Base-by-base conservation (phyloP, 2,113 vertebrate species). In the Nematolebias whitei region DNA sequence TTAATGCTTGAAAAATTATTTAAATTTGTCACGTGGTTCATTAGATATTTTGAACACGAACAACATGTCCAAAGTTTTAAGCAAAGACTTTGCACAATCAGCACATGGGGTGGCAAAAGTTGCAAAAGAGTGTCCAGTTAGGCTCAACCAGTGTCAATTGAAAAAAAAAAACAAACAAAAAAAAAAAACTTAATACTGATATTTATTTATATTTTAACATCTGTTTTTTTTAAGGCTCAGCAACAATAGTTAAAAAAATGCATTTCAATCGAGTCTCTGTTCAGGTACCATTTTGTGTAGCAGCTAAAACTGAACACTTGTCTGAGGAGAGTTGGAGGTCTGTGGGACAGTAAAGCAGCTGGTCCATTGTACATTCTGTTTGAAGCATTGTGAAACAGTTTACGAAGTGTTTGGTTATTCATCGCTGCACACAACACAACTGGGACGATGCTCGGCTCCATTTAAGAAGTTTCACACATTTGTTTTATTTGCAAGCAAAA, bases 401-500 rank as follows among this genome's bases (percentile, higher is more conserved):
- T 47, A 49, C 26, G 23, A 48, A 39, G 15, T 43, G n/a, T 24
- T 74, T 75, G 38, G 19, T 56, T 72, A 77, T 56, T 64, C 72
- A 79, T 62, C 72, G 66, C 50, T 41, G 22, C 35, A 41, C n/a
- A 38, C 19, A 55, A 45, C 32, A 61, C 18, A 69, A 20, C 45
- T 1, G 24, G 4, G 19, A 38, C 48, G 24, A 5, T 22, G 22
- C 45, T 12, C 2, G 35, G 44, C 29, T 11, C 47, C 54, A n/a
- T 14, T 71, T 20, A 9, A 39, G 23, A 23, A 38, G 60, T 75
- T 68, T 59, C 16, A 40, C 35, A 63, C 71, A 76, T 40, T 58
- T 2, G 45, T 69, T 61, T 45, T n/a, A 59, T 63, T 75, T 69
- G 44, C 85, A 76, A 84, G 68, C 58, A 54, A 59, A 79, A 67